phyloP scores from a whole-genome alignment of 2,113 vertebrate genomes.

The Dicaeum eximium region DNA sequence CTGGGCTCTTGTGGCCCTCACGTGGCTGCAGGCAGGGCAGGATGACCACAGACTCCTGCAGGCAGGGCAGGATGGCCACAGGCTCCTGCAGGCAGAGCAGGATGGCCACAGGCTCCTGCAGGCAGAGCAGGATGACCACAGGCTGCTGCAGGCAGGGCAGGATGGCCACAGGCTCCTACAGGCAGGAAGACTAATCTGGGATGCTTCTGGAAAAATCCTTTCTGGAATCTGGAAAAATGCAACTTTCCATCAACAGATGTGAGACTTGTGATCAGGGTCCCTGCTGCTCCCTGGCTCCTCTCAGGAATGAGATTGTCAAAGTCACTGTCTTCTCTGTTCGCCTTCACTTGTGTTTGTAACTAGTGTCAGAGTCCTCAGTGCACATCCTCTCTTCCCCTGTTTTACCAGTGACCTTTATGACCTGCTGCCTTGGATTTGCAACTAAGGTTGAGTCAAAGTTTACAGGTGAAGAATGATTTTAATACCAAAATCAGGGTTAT shows the following conservation, averaged over 20 bases:
- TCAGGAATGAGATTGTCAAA: neutral
- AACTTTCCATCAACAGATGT: neutral
- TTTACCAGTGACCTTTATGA: neutral
- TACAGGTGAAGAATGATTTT: neutral
- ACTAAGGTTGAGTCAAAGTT: neutral
- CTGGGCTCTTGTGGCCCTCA: neutral
- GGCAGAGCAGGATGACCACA: neutral
- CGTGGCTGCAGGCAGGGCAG: neutral
- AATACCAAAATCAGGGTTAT: neutral
- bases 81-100: neutral
- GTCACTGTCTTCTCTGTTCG: neutral
- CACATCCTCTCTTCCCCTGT: neutral
- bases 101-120: neutral
- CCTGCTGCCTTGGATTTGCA: neutral
- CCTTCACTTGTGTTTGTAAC: neutral
- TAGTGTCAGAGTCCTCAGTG: neutral
- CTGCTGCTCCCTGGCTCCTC: neutral
- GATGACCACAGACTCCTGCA: neutral
- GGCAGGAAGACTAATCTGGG: neutral
- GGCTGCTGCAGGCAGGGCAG: neutral
- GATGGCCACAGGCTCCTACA: too few species aligned
- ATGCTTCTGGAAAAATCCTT: neutral
- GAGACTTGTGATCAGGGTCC: neutral
- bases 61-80: too few species aligned
- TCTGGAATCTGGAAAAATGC: too few species aligned